Evolutionary conservation across 2,888 invertebrate species (phyloP).

Genomic region (Icerya purchasi): DNA sequence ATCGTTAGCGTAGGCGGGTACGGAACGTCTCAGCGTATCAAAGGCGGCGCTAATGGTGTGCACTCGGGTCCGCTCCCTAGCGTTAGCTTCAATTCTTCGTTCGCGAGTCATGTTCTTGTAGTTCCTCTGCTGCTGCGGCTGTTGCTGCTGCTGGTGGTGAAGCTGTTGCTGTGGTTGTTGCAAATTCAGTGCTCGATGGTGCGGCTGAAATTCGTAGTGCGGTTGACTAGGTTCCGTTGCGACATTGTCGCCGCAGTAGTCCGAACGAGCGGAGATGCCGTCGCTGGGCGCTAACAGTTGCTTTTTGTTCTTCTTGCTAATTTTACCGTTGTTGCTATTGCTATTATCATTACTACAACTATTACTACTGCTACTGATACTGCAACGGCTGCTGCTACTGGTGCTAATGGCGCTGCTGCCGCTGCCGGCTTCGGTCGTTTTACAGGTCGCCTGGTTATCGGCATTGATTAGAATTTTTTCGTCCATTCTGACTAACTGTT

Average conservation of each 20-base stretch:
- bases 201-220: neutral
- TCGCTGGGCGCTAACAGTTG: too few species aligned
- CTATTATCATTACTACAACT: neutral
- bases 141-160: constrained; percentile 14
- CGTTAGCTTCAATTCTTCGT: constrained; percentile 80
- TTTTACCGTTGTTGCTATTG: neutral
- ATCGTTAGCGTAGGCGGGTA: constrained; percentile 79
- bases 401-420: neutral
- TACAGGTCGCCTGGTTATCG: too few species aligned
- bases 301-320: neutral
- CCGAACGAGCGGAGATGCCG: neutral
- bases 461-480: too few species aligned
- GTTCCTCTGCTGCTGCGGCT: constrained; percentile 44
- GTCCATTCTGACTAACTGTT: too few species aligned
- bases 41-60: constrained; percentile 92
- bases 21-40: constrained; percentile 59
- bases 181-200: constrained; percentile 13
- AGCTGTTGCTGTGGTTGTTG: constrained; percentile 27
- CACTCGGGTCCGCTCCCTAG: constrained; percentile 73
- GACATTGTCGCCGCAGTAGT: neutral
- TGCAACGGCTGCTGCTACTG: neutral
- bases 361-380: neutral
- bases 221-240: neutral
- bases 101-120: constrained; percentile 92
- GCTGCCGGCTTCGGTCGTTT: too few species aligned